Percentiles rank a stretch among this genome's conserved stretches.
phyloP scores from a whole-genome alignment of 2,797 vertebrate species.

The Microctenopoma steveboyesi region DNA sequence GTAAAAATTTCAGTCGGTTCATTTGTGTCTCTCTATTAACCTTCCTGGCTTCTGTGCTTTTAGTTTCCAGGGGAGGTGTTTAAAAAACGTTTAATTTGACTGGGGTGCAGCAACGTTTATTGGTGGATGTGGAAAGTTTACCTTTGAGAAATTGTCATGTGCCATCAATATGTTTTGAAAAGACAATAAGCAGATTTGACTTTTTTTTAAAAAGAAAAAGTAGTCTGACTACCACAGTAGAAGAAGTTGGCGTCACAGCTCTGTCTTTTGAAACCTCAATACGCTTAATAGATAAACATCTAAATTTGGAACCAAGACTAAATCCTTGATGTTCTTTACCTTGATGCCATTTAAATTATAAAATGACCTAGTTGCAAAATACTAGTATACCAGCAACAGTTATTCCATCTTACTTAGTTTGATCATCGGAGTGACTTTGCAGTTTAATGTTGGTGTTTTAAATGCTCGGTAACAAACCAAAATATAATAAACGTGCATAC shows the following conservation, averaged over 20 bases:
- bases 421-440: neutral
- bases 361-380: neutral
- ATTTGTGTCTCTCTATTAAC: neutral
- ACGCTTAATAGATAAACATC: too few species aligned
- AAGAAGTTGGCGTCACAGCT: too few species aligned
- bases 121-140: neutral
- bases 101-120: neutral
- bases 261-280: too few species aligned
- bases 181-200: too few species aligned
- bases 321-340: too few species aligned
- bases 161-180: too few species aligned
- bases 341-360: too few species aligned
- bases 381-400: neutral
- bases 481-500: neutral
- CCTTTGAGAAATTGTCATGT: neutral
- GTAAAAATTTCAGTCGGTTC: slow-evolving; percentile 10
- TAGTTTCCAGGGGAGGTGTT: slow-evolving; percentile 3
- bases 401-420: neutral
- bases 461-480: neutral
- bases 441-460: neutral
- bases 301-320: too few species aligned
- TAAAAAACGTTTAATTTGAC: neutral
- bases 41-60: neutral
- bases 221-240: too few species aligned
- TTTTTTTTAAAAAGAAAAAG: neutral